These are phyloP conservation scores for Tyrannus savana DNA, from an alignment of 2,113 vertebrate genomes.

Conservation along the genomic window DNA sequence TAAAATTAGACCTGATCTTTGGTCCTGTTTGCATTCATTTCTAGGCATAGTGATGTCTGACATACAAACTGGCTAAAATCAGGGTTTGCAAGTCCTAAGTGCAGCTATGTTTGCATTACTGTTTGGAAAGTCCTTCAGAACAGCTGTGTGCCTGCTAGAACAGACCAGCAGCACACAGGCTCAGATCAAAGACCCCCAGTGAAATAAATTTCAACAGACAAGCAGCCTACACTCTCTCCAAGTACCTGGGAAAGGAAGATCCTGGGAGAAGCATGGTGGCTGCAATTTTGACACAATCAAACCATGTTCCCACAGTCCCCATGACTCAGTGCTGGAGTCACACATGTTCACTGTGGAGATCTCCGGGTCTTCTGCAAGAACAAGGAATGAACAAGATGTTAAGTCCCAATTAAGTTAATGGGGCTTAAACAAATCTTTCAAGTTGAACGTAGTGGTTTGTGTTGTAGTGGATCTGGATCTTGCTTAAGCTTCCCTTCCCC, in stretches of 20 bases:
- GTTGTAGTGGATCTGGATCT: background rate
- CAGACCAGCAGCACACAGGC: background rate
- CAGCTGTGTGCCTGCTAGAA: background rate
- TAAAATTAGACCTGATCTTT: slow-evolving; percentile 69
- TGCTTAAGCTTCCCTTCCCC: background rate
- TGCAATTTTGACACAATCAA: background rate
- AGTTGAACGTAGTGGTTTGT: background rate
- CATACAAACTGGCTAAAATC: background rate
- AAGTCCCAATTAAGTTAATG: slow-evolving; percentile 24
- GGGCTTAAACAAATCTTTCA: slow-evolving; percentile 3
- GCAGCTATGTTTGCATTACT: slow-evolving; percentile 6
- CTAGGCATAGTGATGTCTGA: background rate
- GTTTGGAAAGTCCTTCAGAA: slow-evolving; percentile 5
- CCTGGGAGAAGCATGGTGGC: rapidly evolving
- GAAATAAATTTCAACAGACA: background rate
- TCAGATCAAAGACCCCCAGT: background rate
- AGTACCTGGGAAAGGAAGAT: background rate
- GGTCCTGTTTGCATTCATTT: background rate
- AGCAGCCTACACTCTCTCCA: background rate
- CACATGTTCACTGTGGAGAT: background rate
- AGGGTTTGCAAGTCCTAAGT: slow-evolving; percentile 53
- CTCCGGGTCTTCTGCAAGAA: background rate
- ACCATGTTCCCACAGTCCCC: background rate
- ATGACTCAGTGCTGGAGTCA: background rate
- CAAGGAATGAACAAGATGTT: background rate